These are phyloP conservation scores for Hirtodrosophila confusa DNA, from an alignment of 2,888 invertebrate species.

Conservation along the genomic window DNA sequence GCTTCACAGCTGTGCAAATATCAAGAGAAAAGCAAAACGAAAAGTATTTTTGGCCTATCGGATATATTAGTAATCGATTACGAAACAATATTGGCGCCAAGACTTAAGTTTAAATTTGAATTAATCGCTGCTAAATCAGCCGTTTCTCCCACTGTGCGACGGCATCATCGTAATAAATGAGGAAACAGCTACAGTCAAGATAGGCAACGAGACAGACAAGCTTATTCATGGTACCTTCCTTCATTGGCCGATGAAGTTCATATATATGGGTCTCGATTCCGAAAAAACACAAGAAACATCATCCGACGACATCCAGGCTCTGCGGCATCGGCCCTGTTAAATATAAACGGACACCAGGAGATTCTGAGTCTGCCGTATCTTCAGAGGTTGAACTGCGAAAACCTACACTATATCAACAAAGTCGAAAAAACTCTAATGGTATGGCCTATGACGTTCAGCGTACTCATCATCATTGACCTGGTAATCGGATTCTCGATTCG, in stretches of 20 bases:
- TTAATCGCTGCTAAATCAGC: too few relatives aligned
- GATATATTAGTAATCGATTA: slow-evolving; percentile 3
- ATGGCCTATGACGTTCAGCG: too few relatives aligned
- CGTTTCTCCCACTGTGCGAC: too few relatives aligned
- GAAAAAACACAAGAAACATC: slow-evolving; percentile 6
- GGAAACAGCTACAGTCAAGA: slow-evolving; percentile 1
- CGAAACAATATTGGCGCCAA: too few relatives aligned
- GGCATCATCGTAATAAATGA: background rate
- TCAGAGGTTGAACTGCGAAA: slow-evolving; percentile 28
- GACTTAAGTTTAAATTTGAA: too few relatives aligned
- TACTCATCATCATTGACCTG: background rate
- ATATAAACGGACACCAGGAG: slow-evolving; percentile 37
- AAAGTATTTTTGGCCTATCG: background rate
- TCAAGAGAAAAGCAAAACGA: background rate
- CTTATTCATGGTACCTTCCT: slow-evolving; percentile 27
- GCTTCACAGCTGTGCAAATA: slow-evolving; percentile 2
- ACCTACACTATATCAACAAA: slow-evolving; percentile 20
- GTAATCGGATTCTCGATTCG: background rate
- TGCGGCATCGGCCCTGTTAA: slow-evolving; percentile 6
- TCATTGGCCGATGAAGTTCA: slow-evolving; percentile 27
- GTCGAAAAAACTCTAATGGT: too few relatives aligned
- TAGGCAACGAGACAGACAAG: background rate
- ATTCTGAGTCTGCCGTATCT: slow-evolving; percentile 39
- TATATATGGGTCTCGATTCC: slow-evolving; percentile 25
- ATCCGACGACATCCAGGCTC: slow-evolving; percentile 8